Evolutionary conservation across 2,888 invertebrate genomes (phyloP), one percentile per base, ranked within the genome.

Genomic region (Eilema caniola): DNA sequence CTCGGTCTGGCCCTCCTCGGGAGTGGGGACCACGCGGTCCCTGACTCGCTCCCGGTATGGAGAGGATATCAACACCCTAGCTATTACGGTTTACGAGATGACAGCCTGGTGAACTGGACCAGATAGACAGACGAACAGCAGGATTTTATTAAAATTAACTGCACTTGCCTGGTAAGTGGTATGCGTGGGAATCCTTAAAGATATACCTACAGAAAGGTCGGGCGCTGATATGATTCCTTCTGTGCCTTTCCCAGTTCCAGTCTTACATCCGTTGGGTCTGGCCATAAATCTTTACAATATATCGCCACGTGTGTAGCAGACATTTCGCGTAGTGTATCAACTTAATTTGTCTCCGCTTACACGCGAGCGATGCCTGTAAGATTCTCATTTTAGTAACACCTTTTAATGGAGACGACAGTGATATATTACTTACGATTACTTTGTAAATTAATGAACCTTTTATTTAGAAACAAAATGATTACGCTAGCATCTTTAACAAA

Each of bases 331-430:
- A 72, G 60, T 69, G 70, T 75, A 69, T 75, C 73, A 75, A 79
- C 77, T 70, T 75, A 77, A 77, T 79, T 77, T 79, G 14, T 72
- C 41, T 56, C 53, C 53, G n/a, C 53, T 53, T 53, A 53, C 53
- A 53, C 20, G n/a, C n/a, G 53, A 53, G 53, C 3, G 53, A 53
- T 53, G 53, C 10, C 20, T 53, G 53, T 53, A 53, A 53, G 53
- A 10, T 53, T 53, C 53, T 53, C 53, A n/a, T 53, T 53, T 53
- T 53, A 53, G n/a, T 53, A n/a, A n/a, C 53, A n/a, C 20, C 8
- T 53, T 53, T 53, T 53, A 53, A n/a, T 53, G 8, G 53, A n/a
- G n/a, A 53, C 10, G 53, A 53, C 53, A 53, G n/a, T n/a, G 53
- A 53, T 53, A n/a, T 53, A 53, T 53, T 53, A n/a, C 53, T 5